Evolutionary conservation across 2,113 vertebrate species (phyloP), one percentile per base, ranked within the genome.

Genomic region (Pogona vitticeps): DNA sequence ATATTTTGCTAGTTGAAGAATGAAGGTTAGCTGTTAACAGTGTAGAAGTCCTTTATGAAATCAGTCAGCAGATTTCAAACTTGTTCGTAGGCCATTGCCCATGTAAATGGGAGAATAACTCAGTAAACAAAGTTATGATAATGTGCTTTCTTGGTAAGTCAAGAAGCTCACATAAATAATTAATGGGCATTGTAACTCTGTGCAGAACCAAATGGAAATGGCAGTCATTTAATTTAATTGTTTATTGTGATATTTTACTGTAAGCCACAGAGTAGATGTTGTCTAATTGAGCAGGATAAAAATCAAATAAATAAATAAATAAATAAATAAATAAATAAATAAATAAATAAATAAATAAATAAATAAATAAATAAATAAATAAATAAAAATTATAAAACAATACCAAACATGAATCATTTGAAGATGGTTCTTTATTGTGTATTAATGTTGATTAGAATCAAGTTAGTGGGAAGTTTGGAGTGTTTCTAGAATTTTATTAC

Each of bases 191-290:
- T 88, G 75, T 2, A 58, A 67, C 75, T 80, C 78, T 73, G 46
- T 80, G 85, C 68, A 7, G 0, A 67, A 26, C 76, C 59, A 70
- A 76, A 31, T 82, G 40, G 6, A 89, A 82, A 56, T 82, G 88
- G 86, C 52, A 82, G 70, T 85, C 65, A 36, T 86, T 87, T 80
- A n/a, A n/a, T n/a, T n/a, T n/a, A n/a, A n/a, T n/a, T n/a, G n/a
- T n/a, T n/a, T n/a, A n/a, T n/a, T n/a, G n/a, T n/a, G n/a, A n/a
- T n/a, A n/a, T n/a, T n/a, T n/a, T n/a, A n/a, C n/a, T n/a, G n/a
- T n/a, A n/a, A n/a, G n/a, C n/a, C n/a, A n/a, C n/a, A n/a, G n/a
- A n/a, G n/a, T n/a, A n/a, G n/a, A n/a, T n/a, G n/a, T n/a, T n/a
- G n/a, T n/a, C n/a, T n/a, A n/a, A n/a, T n/a, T n/a, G n/a, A n/a